Base-by-base conservation (phyloP, 2,888 invertebrate genomes). In the Trilocha varians region DNA sequence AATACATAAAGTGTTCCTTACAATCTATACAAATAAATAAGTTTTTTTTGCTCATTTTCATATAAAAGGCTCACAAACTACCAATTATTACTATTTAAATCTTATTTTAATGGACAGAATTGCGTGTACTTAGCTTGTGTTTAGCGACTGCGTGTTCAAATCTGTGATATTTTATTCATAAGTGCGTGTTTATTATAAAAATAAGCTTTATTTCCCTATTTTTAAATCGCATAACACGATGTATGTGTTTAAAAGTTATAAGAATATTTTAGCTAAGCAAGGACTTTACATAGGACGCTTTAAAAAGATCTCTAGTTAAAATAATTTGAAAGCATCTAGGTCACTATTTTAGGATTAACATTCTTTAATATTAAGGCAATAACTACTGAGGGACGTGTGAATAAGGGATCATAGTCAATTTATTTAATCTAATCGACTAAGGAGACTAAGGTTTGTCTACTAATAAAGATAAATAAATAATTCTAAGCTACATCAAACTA, bases 41-140 rank as follows among this genome's bases (percentile, higher is more conserved):
- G 46, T 66, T 56, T 62, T 52, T 52, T 57, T 60, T 53, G 53
- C 11, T 47, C 44, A 43, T 49, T 42, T 53, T 62, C 62, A 68
- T 71, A 52, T 53, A 49, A 58, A 70, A 75, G 64, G 62, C 73
- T 65, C 60, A 70, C 62, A 58, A 66, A 67, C 70, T 75, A 73
- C 36, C 25, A 53, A 41, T 54, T 65, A 59, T 39, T 47, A 39
- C 48, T 54, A 49, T 57, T 25, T 50, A 50, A 52, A 53, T 53
- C 79, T 80, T 82, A 80, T 47, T 52, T 50, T 79, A 85, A 78
- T 85, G 84, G 84, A 85, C 84, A 85, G 84, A 82, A 74, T 85
- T 82, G 84, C 84, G 69, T 78, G 75, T 79, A 74, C 80, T 25
- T 25, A 25, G n/a, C n/a, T 78, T 82, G 75, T 70, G 53, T 57